Conservation (phyloP, 2,797 vertebrate genomes). For the Miichthys miiuy region DNA sequence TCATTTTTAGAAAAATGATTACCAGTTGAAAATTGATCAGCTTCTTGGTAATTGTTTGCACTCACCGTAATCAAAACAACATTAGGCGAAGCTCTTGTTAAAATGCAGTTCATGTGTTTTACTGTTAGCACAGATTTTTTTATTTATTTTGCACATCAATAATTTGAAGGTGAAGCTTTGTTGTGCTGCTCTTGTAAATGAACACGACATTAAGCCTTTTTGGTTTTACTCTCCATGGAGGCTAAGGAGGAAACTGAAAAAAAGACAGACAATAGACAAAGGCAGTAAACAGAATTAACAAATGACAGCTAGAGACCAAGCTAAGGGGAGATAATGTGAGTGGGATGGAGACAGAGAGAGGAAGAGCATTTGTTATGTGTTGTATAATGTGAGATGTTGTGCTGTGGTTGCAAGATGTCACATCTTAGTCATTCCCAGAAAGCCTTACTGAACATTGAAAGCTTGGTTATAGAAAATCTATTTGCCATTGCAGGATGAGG, state of each 20-base stretch:
- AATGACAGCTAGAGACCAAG: constrained; percentile 57
- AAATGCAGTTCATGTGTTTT: not conserved
- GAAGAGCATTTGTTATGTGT: constrained; percentile 60
- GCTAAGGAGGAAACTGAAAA: constrained; percentile 37
- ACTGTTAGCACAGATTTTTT: not conserved
- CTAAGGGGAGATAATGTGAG: constrained; percentile 34
- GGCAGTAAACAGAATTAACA: constrained; percentile 64
- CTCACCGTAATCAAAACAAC: constrained; percentile 15
- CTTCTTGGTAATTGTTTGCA: not conserved
- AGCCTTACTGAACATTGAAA: constrained; percentile 60
- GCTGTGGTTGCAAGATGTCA: constrained; percentile 73
- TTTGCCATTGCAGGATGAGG: constrained; percentile 63
- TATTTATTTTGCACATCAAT: not conserved
- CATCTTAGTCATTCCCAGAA: constrained; percentile 67
- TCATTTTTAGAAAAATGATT: not conserved
- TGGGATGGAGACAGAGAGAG: constrained; percentile 52
- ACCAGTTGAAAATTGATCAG: not conserved
- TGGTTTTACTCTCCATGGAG: constrained; percentile 25
- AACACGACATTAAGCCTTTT: constrained; percentile 11
- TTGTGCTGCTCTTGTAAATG: constrained; percentile 30
- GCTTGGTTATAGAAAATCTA: constrained; percentile 68
- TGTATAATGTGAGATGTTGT: constrained; percentile 65
- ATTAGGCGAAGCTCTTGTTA: not conserved
- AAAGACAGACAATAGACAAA: constrained; percentile 57
- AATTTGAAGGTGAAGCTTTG: constrained; percentile 11